Conservation (phyloP, 1,140 invertebrate species). For the Sinella curviseta region DNA sequence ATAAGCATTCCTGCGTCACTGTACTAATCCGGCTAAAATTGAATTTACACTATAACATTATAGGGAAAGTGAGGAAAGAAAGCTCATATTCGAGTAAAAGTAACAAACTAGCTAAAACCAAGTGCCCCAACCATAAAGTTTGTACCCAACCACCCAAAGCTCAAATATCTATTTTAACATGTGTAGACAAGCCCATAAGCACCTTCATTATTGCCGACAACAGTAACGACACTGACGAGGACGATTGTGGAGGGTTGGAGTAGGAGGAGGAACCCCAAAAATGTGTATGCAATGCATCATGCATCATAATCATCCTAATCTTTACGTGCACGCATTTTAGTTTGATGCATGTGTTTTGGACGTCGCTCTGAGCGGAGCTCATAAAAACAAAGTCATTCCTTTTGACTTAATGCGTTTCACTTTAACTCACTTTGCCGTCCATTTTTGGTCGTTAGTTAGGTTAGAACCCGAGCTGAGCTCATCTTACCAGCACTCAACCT, state of each 20-base stretch:
- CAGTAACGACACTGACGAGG: background rate
- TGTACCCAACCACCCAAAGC: too few species aligned
- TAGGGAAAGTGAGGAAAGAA: background rate
- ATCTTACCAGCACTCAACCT: too few species aligned
- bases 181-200: background rate
- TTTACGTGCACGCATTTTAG: background rate
- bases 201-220: background rate
- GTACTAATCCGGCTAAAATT: too few species aligned
- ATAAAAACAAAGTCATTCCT: background rate
- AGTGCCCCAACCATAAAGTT: too few species aligned
- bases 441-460: background rate
- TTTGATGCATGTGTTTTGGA: slow-evolving; percentile 7
- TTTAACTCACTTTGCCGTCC: background rate
- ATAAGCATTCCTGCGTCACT: background rate
- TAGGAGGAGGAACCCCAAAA: background rate
- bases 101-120: background rate
- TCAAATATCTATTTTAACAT: background rate
- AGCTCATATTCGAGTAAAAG: background rate
- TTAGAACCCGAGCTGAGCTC: background rate
- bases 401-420: background rate
- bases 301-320: background rate
- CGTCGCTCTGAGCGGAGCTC: background rate
- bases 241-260: background rate
- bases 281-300: background rate
- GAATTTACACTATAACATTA: background rate